Base-by-base conservation (phyloP, 2,797 vertebrate species). In the Lutjanus campechanus region DNA sequence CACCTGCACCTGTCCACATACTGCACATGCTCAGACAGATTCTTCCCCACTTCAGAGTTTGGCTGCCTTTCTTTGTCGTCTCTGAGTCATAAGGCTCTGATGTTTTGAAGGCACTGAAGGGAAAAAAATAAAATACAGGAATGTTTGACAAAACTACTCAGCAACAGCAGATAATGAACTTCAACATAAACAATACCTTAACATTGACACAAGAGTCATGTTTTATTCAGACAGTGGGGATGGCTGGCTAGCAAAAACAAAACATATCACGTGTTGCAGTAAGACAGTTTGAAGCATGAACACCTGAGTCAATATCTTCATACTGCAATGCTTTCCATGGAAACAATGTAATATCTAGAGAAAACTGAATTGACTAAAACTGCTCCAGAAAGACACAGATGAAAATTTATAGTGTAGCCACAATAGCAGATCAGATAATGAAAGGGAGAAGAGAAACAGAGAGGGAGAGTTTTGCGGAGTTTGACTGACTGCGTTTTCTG, bases 381-480 rank as follows among this genome's bases (percentile, higher is more conserved):
- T 46, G 55, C 68, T 71, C 20, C 56, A 82, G 75, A 90, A 77
- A 74, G 73, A 85, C 78, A 72, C 55, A 69, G 76, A 84, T 73
- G 63, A 78, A 85, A 78, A 86, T 83, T 76, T 80, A 88, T 80
- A 77, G 76, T 68, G 74, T 20, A 74, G 88, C 89, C 88, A 90
- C 89, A 91, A 89, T 86, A 90, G 89, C 86, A 82, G 80, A 92
- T 91, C 82, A 88, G 89, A 93, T 93, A 88, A 93, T 90, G 89
- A 92, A 85, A 91, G 88, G 85, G 85, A 89, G 77, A 79, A 67
- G 73, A 76, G 79, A 86, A 89, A 81, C 63, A 79, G 69, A 83
- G 79, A 76, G 77, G 73, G 68, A 90, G 88, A 91, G 85, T 74
- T 85, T 73, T 83, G 85, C 36, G 49, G 87, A 81, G 81, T 88